Evolutionary conservation across 1,140 invertebrate genomes (phyloP).

Genomic region (Chrysomallon squamiferum): DNA sequence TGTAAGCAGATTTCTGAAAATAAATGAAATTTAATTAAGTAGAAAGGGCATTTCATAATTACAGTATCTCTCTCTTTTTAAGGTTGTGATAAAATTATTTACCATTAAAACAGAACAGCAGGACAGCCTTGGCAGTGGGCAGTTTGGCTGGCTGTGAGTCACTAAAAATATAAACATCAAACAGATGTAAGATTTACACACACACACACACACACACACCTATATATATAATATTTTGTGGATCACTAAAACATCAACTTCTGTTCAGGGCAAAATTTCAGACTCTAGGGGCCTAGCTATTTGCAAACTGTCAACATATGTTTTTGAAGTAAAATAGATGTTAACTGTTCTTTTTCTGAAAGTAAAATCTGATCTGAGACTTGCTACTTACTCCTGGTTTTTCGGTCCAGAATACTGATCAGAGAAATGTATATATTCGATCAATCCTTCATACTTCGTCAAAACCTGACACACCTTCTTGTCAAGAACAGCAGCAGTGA

Average conservation of each 20-base stretch:
- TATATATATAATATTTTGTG: too few relatives aligned
- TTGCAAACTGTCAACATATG: too few relatives aligned
- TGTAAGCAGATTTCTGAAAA: too few relatives aligned
- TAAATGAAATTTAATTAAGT: too few relatives aligned
- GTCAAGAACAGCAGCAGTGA: conserved; percentile 82
- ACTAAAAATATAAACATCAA: conserved; percentile 60
- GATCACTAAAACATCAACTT: too few relatives aligned
- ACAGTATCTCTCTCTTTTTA: too few relatives aligned
- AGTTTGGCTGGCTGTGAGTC: conserved; percentile 68
- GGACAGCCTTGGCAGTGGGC: conserved; percentile 78
- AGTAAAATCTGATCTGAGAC: neutral
- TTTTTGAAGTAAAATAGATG: neutral
- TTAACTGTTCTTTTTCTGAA: neutral
- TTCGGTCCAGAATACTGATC: conserved; percentile 92
- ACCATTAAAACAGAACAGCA: conserved; percentile 84
- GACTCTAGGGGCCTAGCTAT: too few relatives aligned
- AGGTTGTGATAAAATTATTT: conserved; percentile 8
- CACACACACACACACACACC: too few relatives aligned
- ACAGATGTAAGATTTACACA: too few relatives aligned
- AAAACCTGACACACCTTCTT: conserved; percentile 80
- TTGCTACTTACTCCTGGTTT: conserved; percentile 78
- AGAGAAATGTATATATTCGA: conserved; percentile 97
- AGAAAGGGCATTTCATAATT: too few relatives aligned
- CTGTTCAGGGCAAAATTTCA: too few relatives aligned
- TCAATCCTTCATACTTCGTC: conserved; percentile 81